These are phyloP conservation scores for Microcebus lehilahytsara DNA, from an alignment of 2,113 vertebrate species.

Conservation along the genomic window DNA sequence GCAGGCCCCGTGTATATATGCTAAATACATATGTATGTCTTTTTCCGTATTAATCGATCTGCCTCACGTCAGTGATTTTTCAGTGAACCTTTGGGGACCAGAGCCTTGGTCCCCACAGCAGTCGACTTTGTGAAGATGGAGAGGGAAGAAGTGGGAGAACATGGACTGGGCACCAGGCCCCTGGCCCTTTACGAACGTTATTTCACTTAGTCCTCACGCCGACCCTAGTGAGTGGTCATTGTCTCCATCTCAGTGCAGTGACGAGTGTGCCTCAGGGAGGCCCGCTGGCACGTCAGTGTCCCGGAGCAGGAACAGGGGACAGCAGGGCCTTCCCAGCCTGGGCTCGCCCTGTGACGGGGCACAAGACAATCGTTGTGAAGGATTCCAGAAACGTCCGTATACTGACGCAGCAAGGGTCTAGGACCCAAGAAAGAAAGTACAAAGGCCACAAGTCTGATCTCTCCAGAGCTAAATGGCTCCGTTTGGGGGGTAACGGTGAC, in stretches of 20 bases:
- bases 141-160: neutral
- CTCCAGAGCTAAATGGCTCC: neutral
- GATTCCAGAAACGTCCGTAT: neutral
- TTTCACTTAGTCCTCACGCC: neutral
- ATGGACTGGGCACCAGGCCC: neutral
- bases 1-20: too few species aligned
- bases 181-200: neutral
- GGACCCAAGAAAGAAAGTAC: neutral
- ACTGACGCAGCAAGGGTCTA: neutral
- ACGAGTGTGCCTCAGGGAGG: neutral
- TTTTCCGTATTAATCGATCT: too few species aligned
- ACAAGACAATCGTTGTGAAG: neutral
- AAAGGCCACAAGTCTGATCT: neutral
- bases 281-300: neutral
- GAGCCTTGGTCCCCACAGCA: too few species aligned
- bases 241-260: neutral
- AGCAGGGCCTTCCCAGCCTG: neutral
- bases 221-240: neutral
- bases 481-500: neutral
- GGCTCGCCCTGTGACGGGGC: neutral
- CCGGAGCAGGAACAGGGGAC: neutral
- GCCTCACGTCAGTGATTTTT: too few species aligned
- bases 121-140: neutral
- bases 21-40: too few species aligned
- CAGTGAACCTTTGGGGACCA: too few species aligned